Evolutionary conservation across 2,888 invertebrate species (phyloP).

Genomic region (Acleris emargana): DNA sequence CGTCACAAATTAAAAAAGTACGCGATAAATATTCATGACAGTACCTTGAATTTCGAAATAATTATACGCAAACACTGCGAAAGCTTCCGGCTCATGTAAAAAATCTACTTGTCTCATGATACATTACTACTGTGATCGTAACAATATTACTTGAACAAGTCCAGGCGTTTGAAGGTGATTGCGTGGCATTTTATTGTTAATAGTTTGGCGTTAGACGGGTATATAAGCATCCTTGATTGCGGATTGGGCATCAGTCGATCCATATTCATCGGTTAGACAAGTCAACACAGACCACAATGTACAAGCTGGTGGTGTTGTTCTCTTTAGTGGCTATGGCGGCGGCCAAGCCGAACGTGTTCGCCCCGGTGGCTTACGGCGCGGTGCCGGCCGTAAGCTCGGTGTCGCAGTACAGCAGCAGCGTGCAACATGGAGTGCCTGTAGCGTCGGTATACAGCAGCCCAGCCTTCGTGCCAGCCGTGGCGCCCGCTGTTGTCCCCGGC

Average conservation of each 20-base stretch:
- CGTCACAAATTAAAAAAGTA: neutral
- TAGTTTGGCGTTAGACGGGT: slow-evolving; percentile 44
- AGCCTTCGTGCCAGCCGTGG: slow-evolving; percentile 40
- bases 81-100: slow-evolving; percentile 50
- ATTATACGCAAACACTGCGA: slow-evolving; percentile 42
- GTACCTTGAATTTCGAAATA: slow-evolving; percentile 41
- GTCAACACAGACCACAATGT: slow-evolving; percentile 79
- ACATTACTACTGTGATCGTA: slow-evolving; percentile 30
- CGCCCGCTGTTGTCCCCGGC: slow-evolving; percentile 46
- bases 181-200: slow-evolving; percentile 63
- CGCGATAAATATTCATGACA: slow-evolving; percentile 35
- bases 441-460: slow-evolving; percentile 29
- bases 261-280: slow-evolving; percentile 58
- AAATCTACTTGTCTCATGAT: slow-evolving; percentile 37
- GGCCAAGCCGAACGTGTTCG: slow-evolving; percentile 73
- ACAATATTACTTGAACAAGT: slow-evolving; percentile 36
- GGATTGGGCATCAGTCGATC: slow-evolving; percentile 70
- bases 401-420: slow-evolving; percentile 55
- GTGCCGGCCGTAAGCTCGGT: slow-evolving; percentile 53
- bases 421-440: slow-evolving; percentile 57
- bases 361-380: slow-evolving; percentile 60
- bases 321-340: slow-evolving; percentile 83
- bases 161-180: slow-evolving; percentile 65
- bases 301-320: slow-evolving; percentile 85
- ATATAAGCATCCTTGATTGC: slow-evolving; percentile 65